Percentiles rank a stretch among this genome's conserved stretches.
Evolutionary conservation across 2,888 invertebrate species (phyloP).

Genomic region (Stegana nigrithorax): DNA sequence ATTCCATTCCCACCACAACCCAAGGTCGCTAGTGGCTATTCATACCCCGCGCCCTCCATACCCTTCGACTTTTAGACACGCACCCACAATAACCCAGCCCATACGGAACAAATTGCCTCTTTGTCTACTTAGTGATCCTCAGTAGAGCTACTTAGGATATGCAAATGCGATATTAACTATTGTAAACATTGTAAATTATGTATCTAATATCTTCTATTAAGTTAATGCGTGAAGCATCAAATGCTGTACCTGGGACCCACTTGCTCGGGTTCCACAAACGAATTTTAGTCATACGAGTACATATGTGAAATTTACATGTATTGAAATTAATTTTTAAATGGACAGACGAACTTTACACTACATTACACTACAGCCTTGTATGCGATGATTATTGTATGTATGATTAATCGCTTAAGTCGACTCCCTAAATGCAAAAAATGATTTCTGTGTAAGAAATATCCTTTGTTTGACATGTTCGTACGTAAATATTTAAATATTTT

Average conservation of each 20-base stretch:
- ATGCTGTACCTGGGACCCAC: conserved; percentile 43
- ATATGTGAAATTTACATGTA: too few species aligned
- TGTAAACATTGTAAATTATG: conserved; percentile 42
- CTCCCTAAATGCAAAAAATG: conserved; percentile 11
- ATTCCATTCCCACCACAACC: conserved; percentile 36
- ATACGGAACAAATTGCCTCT: conserved; percentile 54
- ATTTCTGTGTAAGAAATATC: not conserved
- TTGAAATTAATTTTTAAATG: conserved; percentile 38
- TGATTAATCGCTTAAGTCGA: too few species aligned
- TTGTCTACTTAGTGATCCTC: conserved; percentile 50
- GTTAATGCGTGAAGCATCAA: conserved; percentile 55
- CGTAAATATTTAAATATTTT: not conserved
- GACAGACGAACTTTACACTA: not conserved
- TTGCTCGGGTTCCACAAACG: conserved; percentile 40
- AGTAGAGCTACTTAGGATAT: conserved; percentile 44
- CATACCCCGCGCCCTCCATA: conserved; percentile 54
- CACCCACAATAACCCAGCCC: not conserved
- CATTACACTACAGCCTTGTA: not conserved
- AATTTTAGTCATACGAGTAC: conserved; percentile 63
- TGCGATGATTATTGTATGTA: conserved; percentile 4
- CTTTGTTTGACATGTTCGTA: not conserved
- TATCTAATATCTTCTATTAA: conserved; percentile 56
- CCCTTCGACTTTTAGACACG: conserved; percentile 47
- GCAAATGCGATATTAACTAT: conserved; percentile 3
- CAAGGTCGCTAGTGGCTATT: conserved; percentile 43